Evolutionary conservation across 1,140 invertebrate genomes (phyloP).

Genomic region (Bemisia tabaci): DNA sequence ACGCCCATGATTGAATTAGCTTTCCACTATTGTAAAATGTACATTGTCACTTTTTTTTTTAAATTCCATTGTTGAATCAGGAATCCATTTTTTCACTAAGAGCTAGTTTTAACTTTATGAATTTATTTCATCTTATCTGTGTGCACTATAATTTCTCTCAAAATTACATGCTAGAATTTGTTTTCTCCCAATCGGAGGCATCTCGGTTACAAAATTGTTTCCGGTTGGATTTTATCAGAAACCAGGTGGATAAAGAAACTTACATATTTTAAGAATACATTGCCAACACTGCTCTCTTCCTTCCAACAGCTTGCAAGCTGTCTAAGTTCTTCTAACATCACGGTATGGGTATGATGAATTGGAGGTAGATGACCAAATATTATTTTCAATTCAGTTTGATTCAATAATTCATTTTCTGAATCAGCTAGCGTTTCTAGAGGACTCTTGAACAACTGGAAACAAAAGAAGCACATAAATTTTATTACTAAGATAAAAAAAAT

Average conservation of each 20-base stretch:
- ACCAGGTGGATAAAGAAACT: conserved; percentile 9
- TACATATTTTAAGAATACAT: conserved; percentile 68
- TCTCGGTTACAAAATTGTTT: too few species aligned
- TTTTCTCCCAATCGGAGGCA: too few species aligned
- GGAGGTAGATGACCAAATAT: conserved; percentile 93
- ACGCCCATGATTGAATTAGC: too few species aligned
- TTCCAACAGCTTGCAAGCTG: conserved; percentile 57
- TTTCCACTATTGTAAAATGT: too few species aligned
- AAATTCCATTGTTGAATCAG: too few species aligned
- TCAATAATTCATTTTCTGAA: conserved; percentile 60
- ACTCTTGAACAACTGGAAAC: conserved; percentile 74
- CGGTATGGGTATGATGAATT: conserved; percentile 82
- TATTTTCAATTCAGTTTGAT: conserved; percentile 83
- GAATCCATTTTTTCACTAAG: too few species aligned
- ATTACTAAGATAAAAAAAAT: too few species aligned
- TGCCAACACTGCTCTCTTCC: conserved; percentile 72
- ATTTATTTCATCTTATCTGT: too few species aligned
- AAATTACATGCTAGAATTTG: too few species aligned
- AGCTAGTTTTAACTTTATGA: too few species aligned
- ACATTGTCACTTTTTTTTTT: too few species aligned
- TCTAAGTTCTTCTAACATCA: conserved; percentile 64
- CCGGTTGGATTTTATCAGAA: background rate
- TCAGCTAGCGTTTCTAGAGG: conserved; percentile 75
- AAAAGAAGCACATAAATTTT: conserved; percentile 18
- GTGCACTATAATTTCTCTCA: too few species aligned